A percentile compares a stretch with the other conserved stretches of the same genome.
Evolutionary conservation across 2,113 vertebrate species (phyloP).

Genomic region (Platysternon megacephalum): DNA sequence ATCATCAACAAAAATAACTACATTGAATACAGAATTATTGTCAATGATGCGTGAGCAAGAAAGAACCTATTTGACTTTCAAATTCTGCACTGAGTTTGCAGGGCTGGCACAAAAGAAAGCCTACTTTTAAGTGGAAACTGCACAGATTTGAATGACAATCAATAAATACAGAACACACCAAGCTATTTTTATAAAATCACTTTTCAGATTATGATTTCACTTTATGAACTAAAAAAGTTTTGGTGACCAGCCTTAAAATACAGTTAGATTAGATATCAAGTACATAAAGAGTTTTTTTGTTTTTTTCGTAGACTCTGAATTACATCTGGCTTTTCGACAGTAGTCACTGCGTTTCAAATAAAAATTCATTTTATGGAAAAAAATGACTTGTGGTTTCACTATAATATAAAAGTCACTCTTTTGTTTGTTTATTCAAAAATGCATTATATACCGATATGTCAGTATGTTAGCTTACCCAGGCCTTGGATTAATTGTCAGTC

Average conservation of each 20-base stretch:
- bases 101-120: background rate
- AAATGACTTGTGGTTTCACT: background rate
- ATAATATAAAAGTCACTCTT: background rate
- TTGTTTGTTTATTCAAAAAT: background rate
- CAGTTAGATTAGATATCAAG: accelerated
- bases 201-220: background rate
- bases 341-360: background rate
- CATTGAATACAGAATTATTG: background rate
- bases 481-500: background rate
- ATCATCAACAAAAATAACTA: background rate
- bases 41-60: background rate
- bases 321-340: background rate
- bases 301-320: background rate
- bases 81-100: background rate
- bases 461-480: background rate
- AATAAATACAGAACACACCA: background rate
- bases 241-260: background rate
- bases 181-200: background rate
- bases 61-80: background rate
- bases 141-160: background rate
- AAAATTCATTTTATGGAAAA: background rate
- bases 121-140: background rate
- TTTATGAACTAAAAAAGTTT: background rate
- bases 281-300: background rate
- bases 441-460: background rate